Evolutionary conservation across 2,797 vertebrate genomes (phyloP).

Genomic region (Lophura swinhoii): DNA sequence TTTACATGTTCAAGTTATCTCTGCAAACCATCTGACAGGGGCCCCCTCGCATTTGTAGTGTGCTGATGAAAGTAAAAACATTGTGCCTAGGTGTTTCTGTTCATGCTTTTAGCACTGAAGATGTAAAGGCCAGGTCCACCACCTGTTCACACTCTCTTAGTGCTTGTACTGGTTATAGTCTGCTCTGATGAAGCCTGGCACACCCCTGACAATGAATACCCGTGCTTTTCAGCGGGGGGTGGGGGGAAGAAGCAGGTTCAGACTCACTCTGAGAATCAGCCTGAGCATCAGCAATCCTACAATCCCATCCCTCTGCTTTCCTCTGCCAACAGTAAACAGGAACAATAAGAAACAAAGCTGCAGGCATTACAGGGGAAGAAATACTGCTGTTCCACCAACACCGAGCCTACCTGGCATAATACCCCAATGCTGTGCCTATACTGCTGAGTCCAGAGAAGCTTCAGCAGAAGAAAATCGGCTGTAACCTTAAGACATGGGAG

Average conservation of each 20-base stretch:
- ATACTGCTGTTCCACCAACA: background rate
- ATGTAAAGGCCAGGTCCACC: background rate
- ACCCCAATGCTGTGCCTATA: background rate
- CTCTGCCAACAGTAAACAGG: background rate
- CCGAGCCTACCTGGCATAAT: background rate
- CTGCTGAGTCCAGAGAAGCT: background rate
- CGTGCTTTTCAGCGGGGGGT: background rate
- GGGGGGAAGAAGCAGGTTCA: background rate
- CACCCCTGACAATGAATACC: rapidly evolving
- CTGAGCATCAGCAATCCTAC: background rate
- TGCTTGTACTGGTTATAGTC: rapidly evolving
- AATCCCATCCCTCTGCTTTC: background rate
- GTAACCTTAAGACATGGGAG: background rate
- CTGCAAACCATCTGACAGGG: background rate
- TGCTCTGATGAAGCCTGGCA: rapidly evolving
- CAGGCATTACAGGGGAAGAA: background rate
- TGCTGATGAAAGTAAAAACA: slow-evolving; percentile 46
- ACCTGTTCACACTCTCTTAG: background rate
- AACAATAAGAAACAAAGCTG: background rate
- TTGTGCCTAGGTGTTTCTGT: background rate
- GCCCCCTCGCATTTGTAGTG: slow-evolving; percentile 15
- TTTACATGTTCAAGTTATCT: slow-evolving; percentile 10
- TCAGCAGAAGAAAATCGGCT: background rate
- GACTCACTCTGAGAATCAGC: background rate
- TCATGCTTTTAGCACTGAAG: background rate